These are phyloP conservation scores for Apogon hyalosoma DNA, from an alignment of 2,797 vertebrate species.

Conservation along the genomic window DNA sequence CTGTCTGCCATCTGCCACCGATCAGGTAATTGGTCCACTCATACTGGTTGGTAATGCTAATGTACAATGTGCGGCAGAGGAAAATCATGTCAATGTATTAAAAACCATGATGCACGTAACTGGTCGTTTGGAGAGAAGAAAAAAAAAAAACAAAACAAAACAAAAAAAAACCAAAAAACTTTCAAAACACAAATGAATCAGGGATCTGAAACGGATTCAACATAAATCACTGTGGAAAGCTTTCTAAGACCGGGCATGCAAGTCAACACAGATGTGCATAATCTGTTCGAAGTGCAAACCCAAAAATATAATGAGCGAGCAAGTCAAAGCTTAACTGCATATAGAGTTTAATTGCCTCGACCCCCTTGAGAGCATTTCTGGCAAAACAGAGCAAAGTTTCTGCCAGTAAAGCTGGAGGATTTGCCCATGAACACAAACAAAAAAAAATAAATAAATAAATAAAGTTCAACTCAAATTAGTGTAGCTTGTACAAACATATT, in stretches of 20 bases:
- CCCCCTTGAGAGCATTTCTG: conserved; percentile 14
- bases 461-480: neutral
- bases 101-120: neutral
- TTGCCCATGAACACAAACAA: conserved; percentile 1
- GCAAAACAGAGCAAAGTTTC: conserved; percentile 11
- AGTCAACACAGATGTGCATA: conserved; percentile 26
- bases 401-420: neutral
- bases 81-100: conserved; percentile 16
- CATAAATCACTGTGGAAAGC: conserved; percentile 1
- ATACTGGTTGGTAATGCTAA: conserved; percentile 35
- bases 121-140: too few relatives aligned
- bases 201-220: conserved; percentile 4
- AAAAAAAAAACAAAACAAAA: too few relatives aligned
- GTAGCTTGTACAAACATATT: neutral
- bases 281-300: neutral
- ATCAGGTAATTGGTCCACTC: conserved; percentile 67
- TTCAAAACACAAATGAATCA: neutral
- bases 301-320: conserved; percentile 23
- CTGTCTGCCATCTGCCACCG: conserved; percentile 68
- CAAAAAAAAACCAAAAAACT: too few relatives aligned
- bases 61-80: conserved; percentile 20
- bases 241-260: neutral
- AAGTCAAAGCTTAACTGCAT: conserved; percentile 34
- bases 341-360: conserved; percentile 13
- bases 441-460: neutral